Evolutionary conservation across 2,797 vertebrate genomes (phyloP).

Genomic region (Jordanella pulchra): DNA sequence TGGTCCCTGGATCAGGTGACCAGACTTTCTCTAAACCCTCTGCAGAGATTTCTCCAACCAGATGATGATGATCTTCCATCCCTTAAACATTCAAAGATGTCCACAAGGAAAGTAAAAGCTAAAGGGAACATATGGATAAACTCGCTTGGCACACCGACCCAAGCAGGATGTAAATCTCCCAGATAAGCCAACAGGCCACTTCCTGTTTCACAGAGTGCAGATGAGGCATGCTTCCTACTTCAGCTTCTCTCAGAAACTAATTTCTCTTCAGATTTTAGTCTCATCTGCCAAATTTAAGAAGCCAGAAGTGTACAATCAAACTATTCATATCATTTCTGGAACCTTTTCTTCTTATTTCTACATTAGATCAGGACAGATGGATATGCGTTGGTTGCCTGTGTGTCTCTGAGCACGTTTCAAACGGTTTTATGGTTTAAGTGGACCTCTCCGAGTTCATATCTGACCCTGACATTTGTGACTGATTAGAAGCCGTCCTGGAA

Average conservation of each 20-base stretch:
- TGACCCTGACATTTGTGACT: conserved; percentile 38
- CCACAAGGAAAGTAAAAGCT: conserved; percentile 5
- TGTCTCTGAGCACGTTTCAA: conserved; percentile 24
- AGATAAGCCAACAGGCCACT: conserved; percentile 57
- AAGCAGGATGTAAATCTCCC: conserved; percentile 53
- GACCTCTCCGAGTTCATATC: conserved; percentile 38
- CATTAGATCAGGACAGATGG: conserved; percentile 6
- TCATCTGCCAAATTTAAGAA: neutral
- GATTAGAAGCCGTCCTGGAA: conserved; percentile 54
- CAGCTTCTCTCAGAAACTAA: conserved; percentile 23
- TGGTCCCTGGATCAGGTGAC: conserved; percentile 64
- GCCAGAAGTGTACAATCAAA: neutral
- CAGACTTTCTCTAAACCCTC: conserved; percentile 33
- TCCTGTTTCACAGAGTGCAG: conserved; percentile 61
- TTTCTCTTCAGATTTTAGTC: neutral
- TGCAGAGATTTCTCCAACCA: conserved; percentile 44
- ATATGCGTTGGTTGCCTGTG: conserved; percentile 13
- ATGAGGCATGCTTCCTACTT: conserved; percentile 53
- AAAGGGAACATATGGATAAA: conserved; percentile 32
- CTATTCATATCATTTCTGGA: conserved; percentile 4
- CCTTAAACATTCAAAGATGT: conserved; percentile 6
- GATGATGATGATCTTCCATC: conserved; percentile 41
- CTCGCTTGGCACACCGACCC: conserved; percentile 39
- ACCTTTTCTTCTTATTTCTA: neutral
- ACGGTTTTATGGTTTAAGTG: conserved; percentile 37